These are phyloP conservation scores for Cydia strobilella DNA, from an alignment of 1,140 invertebrate genomes.

Conservation along the genomic window DNA sequence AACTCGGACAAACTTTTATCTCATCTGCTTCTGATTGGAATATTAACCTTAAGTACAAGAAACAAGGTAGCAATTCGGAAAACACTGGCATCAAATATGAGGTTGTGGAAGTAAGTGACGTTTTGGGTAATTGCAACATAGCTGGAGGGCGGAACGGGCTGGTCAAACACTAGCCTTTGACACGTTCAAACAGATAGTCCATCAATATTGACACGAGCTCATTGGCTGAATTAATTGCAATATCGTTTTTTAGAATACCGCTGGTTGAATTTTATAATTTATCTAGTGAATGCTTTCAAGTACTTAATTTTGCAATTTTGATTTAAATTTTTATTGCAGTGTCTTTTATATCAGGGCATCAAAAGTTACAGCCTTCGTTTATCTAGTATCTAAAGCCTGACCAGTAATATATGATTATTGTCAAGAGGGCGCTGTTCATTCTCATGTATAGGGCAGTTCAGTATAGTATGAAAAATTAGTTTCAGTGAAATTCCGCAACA, in stretches of 20 bases:
- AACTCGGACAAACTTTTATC: not conserved
- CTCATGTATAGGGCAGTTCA: too few relatives aligned
- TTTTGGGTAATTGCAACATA: not conserved
- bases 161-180: conserved; percentile 22
- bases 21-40: not conserved
- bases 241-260: not conserved
- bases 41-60: not conserved
- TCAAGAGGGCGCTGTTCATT: too few relatives aligned
- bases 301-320: too few relatives aligned
- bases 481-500: too few relatives aligned
- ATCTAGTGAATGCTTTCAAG: not conserved
- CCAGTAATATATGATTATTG: too few relatives aligned
- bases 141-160: conserved; percentile 44
- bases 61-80: not conserved
- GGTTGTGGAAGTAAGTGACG: not conserved
- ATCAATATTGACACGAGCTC: conserved; percentile 14
- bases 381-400: too few relatives aligned
- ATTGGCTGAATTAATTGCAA: conserved; percentile 20
- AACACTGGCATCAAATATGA: not conserved
- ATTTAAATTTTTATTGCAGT: too few relatives aligned
- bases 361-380: too few relatives aligned
- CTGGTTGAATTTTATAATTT: not conserved
- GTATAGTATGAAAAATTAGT: too few relatives aligned
- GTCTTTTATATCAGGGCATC: too few relatives aligned
- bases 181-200: not conserved